Conservation (phyloP, 2,113 vertebrate species). For the Ailuropoda melanoleuca region DNA sequence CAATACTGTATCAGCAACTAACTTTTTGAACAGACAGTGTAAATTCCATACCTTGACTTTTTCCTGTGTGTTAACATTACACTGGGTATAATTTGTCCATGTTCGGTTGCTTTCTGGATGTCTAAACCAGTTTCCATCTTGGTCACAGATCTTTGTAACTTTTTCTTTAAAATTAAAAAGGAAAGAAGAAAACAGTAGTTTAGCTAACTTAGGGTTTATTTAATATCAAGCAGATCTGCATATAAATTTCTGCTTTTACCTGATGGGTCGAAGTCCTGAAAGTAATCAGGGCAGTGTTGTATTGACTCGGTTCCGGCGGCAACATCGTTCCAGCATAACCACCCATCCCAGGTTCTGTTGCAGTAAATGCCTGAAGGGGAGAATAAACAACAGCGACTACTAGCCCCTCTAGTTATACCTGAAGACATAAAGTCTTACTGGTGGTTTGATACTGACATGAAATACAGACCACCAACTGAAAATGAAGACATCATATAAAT, state of each 20-base stretch:
- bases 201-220: neutral
- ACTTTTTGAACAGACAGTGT: neutral
- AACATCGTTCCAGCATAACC: conserved; percentile 96
- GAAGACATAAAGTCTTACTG: neutral
- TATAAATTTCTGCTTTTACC: conserved; percentile 81
- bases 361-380: conserved; percentile 87
- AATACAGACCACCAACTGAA: neutral
- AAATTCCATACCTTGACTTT: conserved; percentile 89
- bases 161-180: conserved; percentile 87
- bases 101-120: conserved; percentile 96
- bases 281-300: conserved; percentile 97
- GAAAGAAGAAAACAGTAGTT: neutral
- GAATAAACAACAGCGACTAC: neutral
- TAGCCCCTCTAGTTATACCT: accelerated
- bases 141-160: conserved; percentile 94
- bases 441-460: neutral
- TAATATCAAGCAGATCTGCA: neutral
- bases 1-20: neutral
- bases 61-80: conserved; percentile 88
- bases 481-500: neutral
- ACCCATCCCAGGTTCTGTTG: conserved; percentile 98
- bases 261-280: conserved; percentile 96
- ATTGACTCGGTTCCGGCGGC: conserved; percentile 87
- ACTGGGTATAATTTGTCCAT: conserved; percentile 96
- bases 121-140: conserved; percentile 93